Conservation (phyloP, 2,797 vertebrate species). For the Antrozous pallidus region DNA sequence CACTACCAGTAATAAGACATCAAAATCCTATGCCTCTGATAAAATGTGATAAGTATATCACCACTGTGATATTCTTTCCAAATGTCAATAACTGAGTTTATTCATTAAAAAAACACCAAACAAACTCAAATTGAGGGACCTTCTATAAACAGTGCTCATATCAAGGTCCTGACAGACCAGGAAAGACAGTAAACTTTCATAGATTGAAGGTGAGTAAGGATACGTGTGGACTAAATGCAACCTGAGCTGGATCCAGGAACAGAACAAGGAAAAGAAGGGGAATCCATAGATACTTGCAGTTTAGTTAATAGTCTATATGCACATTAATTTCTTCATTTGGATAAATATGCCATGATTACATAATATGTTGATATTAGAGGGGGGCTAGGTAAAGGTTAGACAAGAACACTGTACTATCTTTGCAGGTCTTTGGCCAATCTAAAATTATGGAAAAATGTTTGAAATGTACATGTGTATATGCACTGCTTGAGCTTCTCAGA, state of each 20-base stretch:
- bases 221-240: not conserved
- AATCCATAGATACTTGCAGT: not conserved
- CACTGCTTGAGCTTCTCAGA: not conserved
- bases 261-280: not conserved
- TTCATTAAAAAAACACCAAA: not conserved
- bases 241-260: not conserved
- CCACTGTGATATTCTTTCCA: not conserved
- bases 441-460: not conserved
- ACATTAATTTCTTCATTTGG: not conserved
- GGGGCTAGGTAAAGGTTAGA: not conserved
- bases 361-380: not conserved
- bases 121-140: not conserved
- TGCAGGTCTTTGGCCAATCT: not conserved
- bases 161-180: not conserved
- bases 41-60: not conserved
- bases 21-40: not conserved
- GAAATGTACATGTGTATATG: not conserved
- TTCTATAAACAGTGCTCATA: not conserved
- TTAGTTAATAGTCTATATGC: not conserved
- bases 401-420: not conserved
- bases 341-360: not conserved
- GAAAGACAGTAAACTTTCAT: not conserved
- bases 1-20: not conserved
- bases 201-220: not conserved
- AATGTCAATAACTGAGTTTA: not conserved